Conservation (phyloP, 2,888 invertebrate genomes). For the Hirtodrosophila histrioides region DNA sequence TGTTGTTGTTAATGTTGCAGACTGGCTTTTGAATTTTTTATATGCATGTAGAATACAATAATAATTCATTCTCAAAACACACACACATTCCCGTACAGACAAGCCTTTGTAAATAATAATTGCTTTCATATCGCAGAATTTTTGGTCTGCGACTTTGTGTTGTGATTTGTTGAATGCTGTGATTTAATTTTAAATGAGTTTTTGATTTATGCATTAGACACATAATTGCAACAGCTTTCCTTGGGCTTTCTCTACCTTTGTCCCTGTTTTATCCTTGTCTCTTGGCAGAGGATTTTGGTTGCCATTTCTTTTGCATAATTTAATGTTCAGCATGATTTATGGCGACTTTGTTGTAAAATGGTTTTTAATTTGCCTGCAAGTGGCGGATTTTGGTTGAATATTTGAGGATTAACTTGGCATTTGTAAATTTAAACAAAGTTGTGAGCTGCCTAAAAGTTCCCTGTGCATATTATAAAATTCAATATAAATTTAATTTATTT, state of each 20-base stretch:
- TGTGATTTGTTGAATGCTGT: conserved; percentile 70
- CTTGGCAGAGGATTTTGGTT: conserved; percentile 50
- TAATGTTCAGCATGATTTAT: conserved; percentile 72
- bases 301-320: conserved; percentile 70
- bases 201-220: conserved; percentile 77
- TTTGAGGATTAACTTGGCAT: conserved; percentile 20
- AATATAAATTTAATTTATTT: no score
- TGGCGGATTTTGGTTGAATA: conserved; percentile 38
- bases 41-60: conserved; percentile 49
- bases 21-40: conserved; percentile 65
- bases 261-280: conserved; percentile 15
- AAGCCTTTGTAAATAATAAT: conserved; percentile 54
- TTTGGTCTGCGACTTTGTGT: conserved; percentile 49
- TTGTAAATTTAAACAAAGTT: background rate
- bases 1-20: conserved; percentile 25
- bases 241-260: conserved; percentile 14
- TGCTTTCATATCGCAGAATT: conserved; percentile 55
- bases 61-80: conserved; percentile 50
- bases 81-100: conserved; percentile 8
- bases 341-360: conserved; percentile 38
- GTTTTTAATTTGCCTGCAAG: conserved; percentile 43
- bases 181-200: conserved; percentile 80
- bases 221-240: conserved; percentile 67
- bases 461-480: no score
- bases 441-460: no score